Evolutionary conservation across 2,888 invertebrate genomes (phyloP).

Genomic region (Achlya flavicornis): DNA sequence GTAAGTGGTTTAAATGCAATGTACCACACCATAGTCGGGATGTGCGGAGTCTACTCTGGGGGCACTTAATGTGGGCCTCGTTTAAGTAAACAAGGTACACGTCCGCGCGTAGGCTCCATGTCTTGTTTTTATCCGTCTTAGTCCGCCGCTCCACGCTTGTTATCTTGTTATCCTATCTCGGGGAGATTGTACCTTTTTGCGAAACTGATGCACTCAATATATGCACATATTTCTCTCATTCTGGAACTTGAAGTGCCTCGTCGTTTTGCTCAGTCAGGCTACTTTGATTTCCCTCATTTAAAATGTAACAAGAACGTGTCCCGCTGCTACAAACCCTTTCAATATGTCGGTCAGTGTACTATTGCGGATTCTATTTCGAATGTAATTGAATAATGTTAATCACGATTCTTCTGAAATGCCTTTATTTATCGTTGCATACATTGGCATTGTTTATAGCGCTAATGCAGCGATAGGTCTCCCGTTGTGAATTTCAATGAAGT

Average conservation of each 20-base stretch:
- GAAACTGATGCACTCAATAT: conserved; percentile 62
- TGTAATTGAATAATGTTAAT: no score
- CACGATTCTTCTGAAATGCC: neutral
- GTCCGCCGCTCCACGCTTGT: conserved; percentile 76
- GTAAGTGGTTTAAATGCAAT: conserved; percentile 1
- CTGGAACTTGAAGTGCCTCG: conserved; percentile 40
- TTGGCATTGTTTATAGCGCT: conserved; percentile 67
- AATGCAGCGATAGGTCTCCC: conserved; percentile 66
- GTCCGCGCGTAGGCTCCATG: conserved; percentile 71
- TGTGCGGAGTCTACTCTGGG: conserved; percentile 30
- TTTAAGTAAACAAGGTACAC: conserved; percentile 81
- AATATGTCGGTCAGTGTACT: no score
- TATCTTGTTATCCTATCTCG: conserved; percentile 83
- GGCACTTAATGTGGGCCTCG: conserved; percentile 67
- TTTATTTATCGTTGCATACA: conserved; percentile 28
- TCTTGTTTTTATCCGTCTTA: conserved; percentile 80
- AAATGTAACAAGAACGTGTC: neutral
- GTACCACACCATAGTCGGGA: neutral
- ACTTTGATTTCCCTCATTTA: conserved; percentile 22
- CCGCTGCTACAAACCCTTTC: neutral
- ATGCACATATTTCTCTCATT: conserved; percentile 61
- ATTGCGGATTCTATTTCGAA: no score
- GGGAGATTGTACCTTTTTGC: conserved; percentile 79
- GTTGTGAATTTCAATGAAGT: conserved; percentile 53
- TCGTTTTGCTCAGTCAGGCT: conserved; percentile 28